Evolutionary conservation across 2,888 invertebrate genomes (phyloP).

Genomic region (Aspidiotus rigidus): DNA sequence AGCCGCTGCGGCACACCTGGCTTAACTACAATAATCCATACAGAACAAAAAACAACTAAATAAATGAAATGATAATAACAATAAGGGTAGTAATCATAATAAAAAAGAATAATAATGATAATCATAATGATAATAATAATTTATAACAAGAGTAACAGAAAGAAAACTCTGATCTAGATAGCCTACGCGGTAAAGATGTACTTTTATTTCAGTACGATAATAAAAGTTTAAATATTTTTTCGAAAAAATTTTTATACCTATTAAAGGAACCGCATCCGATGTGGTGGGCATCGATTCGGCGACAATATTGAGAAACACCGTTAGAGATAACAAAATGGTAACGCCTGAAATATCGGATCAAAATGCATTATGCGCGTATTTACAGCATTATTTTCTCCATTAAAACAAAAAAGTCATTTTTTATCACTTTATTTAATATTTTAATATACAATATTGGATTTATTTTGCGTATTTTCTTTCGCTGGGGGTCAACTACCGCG

Average conservation of each 20-base stretch:
- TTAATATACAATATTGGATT: too few species aligned
- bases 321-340: conserved; percentile 92
- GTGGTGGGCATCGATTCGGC: conserved; percentile 86
- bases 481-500: too few species aligned
- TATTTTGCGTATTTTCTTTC: too few species aligned
- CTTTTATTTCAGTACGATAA: background rate
- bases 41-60: conserved; percentile 2
- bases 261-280: conserved; percentile 47
- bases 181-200: background rate
- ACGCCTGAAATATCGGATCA: conserved; percentile 61
- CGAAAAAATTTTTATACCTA: conserved; percentile 33
- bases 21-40: conserved; percentile 20
- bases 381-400: too few species aligned
- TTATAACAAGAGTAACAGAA: background rate
- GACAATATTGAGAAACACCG: conserved; percentile 95
- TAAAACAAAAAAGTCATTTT: too few species aligned
- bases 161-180: background rate
- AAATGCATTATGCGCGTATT: conserved; percentile 4
- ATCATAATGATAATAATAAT: background rate
- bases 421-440: too few species aligned
- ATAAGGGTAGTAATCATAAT: background rate
- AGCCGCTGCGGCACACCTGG: conserved; percentile 26
- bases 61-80: background rate
- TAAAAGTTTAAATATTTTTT: background rate
- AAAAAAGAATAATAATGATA: background rate